A percentile compares a stretch with the other conserved stretches of the same genome.
Conservation (phyloP, 2,113 vertebrate genomes). For the Platichthys stellatus region DNA sequence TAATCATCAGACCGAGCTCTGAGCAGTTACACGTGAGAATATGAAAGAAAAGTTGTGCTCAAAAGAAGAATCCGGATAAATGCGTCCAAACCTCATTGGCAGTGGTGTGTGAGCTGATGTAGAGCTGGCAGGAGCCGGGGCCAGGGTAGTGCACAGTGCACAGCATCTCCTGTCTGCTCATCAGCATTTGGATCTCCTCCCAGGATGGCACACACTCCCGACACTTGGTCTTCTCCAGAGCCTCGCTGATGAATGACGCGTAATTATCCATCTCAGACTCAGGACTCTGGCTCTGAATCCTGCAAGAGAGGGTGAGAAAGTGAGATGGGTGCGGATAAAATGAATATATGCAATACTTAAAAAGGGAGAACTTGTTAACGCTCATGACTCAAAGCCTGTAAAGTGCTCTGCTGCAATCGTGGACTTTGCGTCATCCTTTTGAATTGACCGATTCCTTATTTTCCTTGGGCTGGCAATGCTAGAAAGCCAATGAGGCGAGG, state of each 20-base stretch:
- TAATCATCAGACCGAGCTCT: neutral
- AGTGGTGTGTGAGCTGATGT: constrained; percentile 94
- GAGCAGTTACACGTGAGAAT: constrained; percentile 3
- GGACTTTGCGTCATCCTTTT: constrained; percentile 60
- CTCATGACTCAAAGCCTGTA: constrained; percentile 42
- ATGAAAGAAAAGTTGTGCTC: constrained; percentile 20
- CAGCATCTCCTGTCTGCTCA: constrained; percentile 88
- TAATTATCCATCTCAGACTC: constrained; percentile 91
- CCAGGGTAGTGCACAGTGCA: constrained; percentile 92
- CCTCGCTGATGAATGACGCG: constrained; percentile 90
- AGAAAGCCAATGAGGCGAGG: constrained; percentile 68
- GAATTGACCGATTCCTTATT: constrained; percentile 60
- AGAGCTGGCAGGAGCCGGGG: constrained; percentile 86
- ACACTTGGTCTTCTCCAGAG: constrained; percentile 88
- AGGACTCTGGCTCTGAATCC: constrained; percentile 87
- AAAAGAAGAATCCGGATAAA: constrained; percentile 13
- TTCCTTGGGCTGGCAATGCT: constrained; percentile 62
- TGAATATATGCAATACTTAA: constrained; percentile 21
- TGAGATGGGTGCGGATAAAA: neutral
- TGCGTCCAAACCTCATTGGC: constrained; percentile 88
- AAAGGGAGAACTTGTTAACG: constrained; percentile 31
- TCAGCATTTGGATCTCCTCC: constrained; percentile 93
- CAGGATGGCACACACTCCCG: constrained; percentile 92
- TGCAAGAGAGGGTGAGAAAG: constrained; percentile 60
- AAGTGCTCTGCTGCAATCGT: constrained; percentile 42